Base-by-base conservation (phyloP, 2,797 vertebrate species). In the Sternotherus odoratus region DNA sequence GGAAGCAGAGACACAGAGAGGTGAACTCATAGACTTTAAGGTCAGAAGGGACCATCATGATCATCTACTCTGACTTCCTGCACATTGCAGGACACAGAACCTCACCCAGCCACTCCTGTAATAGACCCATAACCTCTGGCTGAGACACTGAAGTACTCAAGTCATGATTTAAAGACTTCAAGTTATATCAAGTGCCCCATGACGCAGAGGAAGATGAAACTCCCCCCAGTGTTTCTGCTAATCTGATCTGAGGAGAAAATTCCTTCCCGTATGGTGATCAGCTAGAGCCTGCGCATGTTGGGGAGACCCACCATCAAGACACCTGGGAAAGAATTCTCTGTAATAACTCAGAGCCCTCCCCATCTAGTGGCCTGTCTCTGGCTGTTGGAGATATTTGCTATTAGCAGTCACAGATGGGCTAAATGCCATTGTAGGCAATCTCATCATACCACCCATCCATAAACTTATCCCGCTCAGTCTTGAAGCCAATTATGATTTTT, bases 1-100 rank as follows among this genome's bases (percentile, higher is more conserved):
- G 48, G 12, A 2, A 4, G 2, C 36, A 23, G 19, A 16, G 10
- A 2, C 5, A 49, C 13, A 60, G 39, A 24, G 1, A 36, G 1
- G 2, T 77, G 17, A 50, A 28, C 19, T 36, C n/a, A 21, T 66
- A 66, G 63, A 66, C 33, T 66, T 36, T 36, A 66, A 66, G n/a
- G n/a, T 36, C 17, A 21, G 19, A 66, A 36, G 8, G 63, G 17
- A 21, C 33, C 9, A 36, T 66, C 17, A 36, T 36, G 17, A n/a
- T 66, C 33, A 36, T 66, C 19, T 36, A 21, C 17, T 66, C 19
- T 36, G 63, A 66, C 63, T 9, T 36, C 60, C 33, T n/a, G n/a
- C n/a, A 66, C 17, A 66, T 66, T 36, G n/a, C n/a, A 66, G 63
- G n/a, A 17, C 63, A 36, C n/a, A 66, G 63, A 66, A 21, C 15